Evolutionary conservation across 2,797 vertebrate species (phyloP), one percentile per base, ranked within the genome.

Genomic region (Sphenodon punctatus): DNA sequence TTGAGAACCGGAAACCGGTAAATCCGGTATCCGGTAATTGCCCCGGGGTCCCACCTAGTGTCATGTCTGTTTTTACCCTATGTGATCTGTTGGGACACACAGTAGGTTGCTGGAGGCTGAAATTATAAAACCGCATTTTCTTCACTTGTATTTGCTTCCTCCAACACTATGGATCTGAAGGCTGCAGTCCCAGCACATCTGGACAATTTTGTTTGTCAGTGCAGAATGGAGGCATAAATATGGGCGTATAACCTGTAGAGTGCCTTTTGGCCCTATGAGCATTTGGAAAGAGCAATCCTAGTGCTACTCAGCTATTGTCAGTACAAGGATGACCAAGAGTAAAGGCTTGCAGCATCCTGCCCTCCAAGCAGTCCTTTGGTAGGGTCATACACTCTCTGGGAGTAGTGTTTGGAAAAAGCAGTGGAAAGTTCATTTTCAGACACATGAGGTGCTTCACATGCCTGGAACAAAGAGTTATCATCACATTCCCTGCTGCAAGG

Each of bases 381-480:
- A 83, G 67, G 23, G 20, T 15, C 17, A 72, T 79, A 76, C 56
- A 0, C 23, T 75, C 4, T 7, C 22, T 61, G 9, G 17, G 7
- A 58, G 38, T 49, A 2, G 4, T 49, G 4, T n/a, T n/a, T 64
- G 81, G 34, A 1, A 15, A 80, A 69, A 75, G 3, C 1, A 3
- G 43, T 27, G 4, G 6, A 5, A 20, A 32, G n/a, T 23, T 1
- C 0, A 20, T 0, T 1, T 36, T 42, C 43, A 45, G 19, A 41
- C 61, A 51, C 7, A 64, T 17, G n/a, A 8, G 4, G 12, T 46
- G 8, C 64, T 22, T 30, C 30, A 82, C n/a, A n/a, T n/a, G n/a
- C 11, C 3, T 77, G 10, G 58, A 45, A 60, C 41, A 15, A 34
- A 34, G 7, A 75, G 22, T 39, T 17, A 45, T 53, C 41, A 72